A percentile compares a stretch with the other conserved stretches of the same genome.
These are phyloP conservation scores for Willowsia nigromaculata DNA, from an alignment of 2,888 invertebrate genomes.

Conservation along the genomic window DNA sequence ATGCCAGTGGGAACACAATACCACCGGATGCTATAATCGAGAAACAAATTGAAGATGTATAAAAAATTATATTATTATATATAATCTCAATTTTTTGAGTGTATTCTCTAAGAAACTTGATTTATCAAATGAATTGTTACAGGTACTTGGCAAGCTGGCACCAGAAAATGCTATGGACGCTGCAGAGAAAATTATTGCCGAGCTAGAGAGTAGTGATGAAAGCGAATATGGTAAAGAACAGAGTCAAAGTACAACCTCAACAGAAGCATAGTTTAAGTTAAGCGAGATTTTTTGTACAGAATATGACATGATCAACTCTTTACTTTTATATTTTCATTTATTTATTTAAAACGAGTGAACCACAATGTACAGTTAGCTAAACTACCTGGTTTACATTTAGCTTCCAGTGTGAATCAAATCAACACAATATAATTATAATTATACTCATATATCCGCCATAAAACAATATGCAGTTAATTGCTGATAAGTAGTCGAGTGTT, in stretches of 20 bases:
- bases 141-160: conserved; percentile 67
- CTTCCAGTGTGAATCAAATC: too few species aligned
- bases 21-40: conserved; percentile 86
- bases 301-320: conserved; percentile 24
- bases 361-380: not conserved
- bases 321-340: too few species aligned
- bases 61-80: too few species aligned
- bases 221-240: conserved; percentile 45
- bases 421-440: too few species aligned
- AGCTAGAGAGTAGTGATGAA: conserved; percentile 57
- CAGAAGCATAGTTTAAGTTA: conserved; percentile 40
- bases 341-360: not conserved
- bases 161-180: conserved; percentile 34
- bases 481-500: too few species aligned
- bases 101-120: too few species aligned
- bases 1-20: conserved; percentile 79
- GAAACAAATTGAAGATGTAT: conserved; percentile 84
- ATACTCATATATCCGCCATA: too few species aligned
- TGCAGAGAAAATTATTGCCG: conserved; percentile 26
- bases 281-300: not conserved
- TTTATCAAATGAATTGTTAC: too few species aligned
- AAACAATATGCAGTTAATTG: too few species aligned
- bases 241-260: conserved; percentile 63
- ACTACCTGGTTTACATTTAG: too few species aligned
- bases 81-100: too few species aligned